Evolutionary conservation across 2,797 vertebrate species (phyloP).

Genomic region (Pangasius larnaudii): DNA sequence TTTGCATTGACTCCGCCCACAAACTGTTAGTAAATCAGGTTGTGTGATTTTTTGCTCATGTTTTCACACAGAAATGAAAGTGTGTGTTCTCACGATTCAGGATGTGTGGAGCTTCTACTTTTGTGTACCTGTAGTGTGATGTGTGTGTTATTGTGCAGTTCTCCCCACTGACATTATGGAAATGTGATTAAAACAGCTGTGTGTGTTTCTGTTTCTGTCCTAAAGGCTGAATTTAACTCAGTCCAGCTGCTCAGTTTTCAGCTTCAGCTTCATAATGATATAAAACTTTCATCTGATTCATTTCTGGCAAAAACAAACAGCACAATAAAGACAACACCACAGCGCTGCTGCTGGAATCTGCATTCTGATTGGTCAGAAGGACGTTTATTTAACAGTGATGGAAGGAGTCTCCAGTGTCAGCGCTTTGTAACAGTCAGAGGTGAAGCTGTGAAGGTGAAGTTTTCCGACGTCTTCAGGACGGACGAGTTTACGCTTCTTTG

Average conservation of each 20-base stretch:
- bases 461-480: no score
- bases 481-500: no score
- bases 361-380: background rate
- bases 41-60: background rate
- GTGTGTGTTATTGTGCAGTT: background rate
- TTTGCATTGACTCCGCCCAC: background rate
- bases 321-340: no score
- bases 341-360: background rate
- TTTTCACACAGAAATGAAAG: background rate
- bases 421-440: no score
- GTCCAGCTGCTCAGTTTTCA: background rate
- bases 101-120: background rate
- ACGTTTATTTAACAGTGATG: no score
- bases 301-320: background rate
- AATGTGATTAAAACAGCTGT: conserved; percentile 6
- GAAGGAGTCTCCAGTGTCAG: no score
- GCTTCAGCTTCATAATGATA: background rate
- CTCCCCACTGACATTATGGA: background rate
- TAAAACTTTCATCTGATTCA: background rate
- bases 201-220: background rate
- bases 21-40: background rate
- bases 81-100: background rate
- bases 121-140: background rate
- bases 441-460: no score
- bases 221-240: background rate